phyloP scores from a whole-genome alignment of 2,888 invertebrate species.

The Osmoderma eremita region DNA sequence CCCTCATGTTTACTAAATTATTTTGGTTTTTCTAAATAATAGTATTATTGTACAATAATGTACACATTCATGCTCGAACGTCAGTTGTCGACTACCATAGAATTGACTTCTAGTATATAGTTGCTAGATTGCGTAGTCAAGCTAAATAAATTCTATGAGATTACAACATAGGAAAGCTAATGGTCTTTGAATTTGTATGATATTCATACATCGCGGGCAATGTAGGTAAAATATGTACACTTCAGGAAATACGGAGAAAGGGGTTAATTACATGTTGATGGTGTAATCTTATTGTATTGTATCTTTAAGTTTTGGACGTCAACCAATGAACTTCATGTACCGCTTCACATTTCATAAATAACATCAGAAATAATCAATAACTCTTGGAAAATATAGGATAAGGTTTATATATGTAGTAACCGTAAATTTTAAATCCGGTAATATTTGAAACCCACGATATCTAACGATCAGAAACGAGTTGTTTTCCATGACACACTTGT shows the following conservation, averaged over 20 bases:
- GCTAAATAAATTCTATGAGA: conserved; percentile 49
- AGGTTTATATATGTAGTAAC: not conserved
- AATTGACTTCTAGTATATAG: not conserved
- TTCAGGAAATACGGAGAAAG: no score
- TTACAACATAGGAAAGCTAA: conserved; percentile 34
- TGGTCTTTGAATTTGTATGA: not conserved
- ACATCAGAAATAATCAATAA: not conserved
- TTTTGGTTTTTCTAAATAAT: conserved; percentile 21
- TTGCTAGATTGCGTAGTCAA: conserved; percentile 47
- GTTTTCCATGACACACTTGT: conserved; percentile 28
- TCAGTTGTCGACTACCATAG: conserved; percentile 25
- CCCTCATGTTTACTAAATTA: conserved; percentile 45
- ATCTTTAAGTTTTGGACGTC: no score
- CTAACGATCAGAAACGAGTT: conserved; percentile 26
- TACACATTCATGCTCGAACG: conserved; percentile 11
- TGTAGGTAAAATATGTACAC: no score
- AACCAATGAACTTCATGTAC: no score
- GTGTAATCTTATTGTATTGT: no score
- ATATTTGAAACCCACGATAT: conserved; percentile 8
- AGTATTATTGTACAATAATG: conserved; percentile 4
- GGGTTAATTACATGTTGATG: no score
- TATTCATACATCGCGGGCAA: not conserved
- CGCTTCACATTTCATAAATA: not conserved
- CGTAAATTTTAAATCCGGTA: conserved; percentile 21
- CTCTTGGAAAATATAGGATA: no score